Conservation (phyloP, 2,113 vertebrate species). For the Mesocricetus auratus region DNA sequence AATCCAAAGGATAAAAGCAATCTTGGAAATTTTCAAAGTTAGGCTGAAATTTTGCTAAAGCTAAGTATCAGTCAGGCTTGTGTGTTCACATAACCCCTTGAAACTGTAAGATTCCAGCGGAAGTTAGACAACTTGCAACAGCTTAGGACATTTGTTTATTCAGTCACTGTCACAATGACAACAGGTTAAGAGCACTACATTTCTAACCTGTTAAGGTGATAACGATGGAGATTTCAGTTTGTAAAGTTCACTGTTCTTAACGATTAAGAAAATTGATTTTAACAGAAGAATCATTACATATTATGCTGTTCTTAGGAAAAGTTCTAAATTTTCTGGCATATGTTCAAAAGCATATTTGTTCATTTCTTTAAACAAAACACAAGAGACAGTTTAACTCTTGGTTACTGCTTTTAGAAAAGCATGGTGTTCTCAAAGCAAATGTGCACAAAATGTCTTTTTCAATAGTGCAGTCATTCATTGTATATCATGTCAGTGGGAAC, state of each 20-base stretch:
- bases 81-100: neutral
- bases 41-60: constrained; percentile 10
- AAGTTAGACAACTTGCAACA: constrained; percentile 44
- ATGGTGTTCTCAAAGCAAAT: constrained; percentile 62
- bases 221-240: constrained; percentile 70
- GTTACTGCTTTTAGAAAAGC: constrained; percentile 72
- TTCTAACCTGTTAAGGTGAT: constrained; percentile 61
- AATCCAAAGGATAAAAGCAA: neutral
- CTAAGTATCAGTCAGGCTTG: neutral
- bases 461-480: constrained; percentile 29
- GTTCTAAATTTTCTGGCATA: constrained; percentile 61
- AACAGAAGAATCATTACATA: constrained; percentile 75
- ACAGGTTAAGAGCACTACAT: constrained; percentile 65
- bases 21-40: constrained; percentile 39
- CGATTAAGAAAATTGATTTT: constrained; percentile 70
- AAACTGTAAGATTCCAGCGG: constrained; percentile 53
- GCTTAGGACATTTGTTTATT: constrained; percentile 76
- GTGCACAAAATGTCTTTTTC: constrained; percentile 63
- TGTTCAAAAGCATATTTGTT: constrained; percentile 69
- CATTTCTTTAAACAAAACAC: constrained; percentile 71
- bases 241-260: constrained; percentile 80
- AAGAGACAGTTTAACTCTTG: constrained; percentile 47
- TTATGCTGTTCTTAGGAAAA: constrained; percentile 49
- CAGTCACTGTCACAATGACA: constrained; percentile 64
- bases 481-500: constrained; percentile 47